A percentile compares a stretch with the other conserved stretches of the same genome.
These are phyloP conservation scores for Ectropis grisescens DNA, from an alignment of 1,140 invertebrate genomes.

Conservation along the genomic window DNA sequence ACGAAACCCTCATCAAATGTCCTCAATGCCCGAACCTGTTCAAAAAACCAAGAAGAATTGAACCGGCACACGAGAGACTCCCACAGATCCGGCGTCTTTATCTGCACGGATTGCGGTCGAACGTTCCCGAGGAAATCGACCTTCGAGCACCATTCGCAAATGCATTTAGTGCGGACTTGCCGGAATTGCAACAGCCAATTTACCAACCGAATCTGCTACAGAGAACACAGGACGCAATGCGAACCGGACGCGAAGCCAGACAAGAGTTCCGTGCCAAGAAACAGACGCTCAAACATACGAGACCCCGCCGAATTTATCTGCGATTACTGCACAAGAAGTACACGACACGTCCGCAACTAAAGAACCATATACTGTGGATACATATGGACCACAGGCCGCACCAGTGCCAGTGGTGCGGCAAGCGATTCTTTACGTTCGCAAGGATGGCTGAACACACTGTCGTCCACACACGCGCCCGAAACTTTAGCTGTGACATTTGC, in stretches of 20 bases:
- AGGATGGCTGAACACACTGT: conserved; percentile 57
- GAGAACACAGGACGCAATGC: conserved; percentile 39
- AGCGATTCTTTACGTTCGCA: conserved; percentile 59
- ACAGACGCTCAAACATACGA: conserved; percentile 38
- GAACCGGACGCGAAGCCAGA: conserved; percentile 47
- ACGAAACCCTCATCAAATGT: conserved; percentile 23
- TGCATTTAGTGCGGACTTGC: conserved; percentile 51
- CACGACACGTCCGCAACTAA: conserved; percentile 48
- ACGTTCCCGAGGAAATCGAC: conserved; percentile 31
- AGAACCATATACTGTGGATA: conserved; percentile 64
- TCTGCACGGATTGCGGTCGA: conserved; percentile 44
- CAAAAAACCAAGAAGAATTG: conserved; percentile 16
- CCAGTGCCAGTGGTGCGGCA: conserved; percentile 59
- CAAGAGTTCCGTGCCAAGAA: conserved; percentile 23
- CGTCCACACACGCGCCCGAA: conserved; percentile 56
- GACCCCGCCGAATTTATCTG: conserved; percentile 52
- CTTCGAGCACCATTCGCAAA: conserved; percentile 44
- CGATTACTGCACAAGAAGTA: conserved; percentile 57
- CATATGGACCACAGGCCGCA: conserved; percentile 62
- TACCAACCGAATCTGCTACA: conserved; percentile 42
- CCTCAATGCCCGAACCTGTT: conserved; percentile 36
- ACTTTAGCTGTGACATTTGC: conserved; percentile 64
- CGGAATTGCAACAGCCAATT: conserved; percentile 41
- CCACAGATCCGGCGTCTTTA: conserved; percentile 27
- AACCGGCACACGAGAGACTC: conserved; percentile 28